Evolutionary conservation across 2,113 vertebrate genomes (phyloP).

Genomic region (Cololabis saira): DNA sequence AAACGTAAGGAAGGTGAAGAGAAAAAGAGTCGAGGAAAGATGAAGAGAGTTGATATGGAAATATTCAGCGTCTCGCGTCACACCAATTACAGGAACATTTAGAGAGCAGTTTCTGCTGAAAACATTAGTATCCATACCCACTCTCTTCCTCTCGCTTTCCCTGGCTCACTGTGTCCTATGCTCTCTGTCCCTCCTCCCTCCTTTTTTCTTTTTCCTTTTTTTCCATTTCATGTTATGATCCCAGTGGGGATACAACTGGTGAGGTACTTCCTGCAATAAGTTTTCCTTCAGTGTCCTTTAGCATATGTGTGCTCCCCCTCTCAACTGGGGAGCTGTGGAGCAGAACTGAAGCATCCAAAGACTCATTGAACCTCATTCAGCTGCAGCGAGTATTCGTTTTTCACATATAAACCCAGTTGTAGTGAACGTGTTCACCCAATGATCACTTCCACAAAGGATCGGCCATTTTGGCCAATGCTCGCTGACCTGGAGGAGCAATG

Average conservation of each 20-base stretch:
- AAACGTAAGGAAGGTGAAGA: slow-evolving; percentile 21
- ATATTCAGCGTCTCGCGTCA: slow-evolving; percentile 66
- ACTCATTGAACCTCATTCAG: slow-evolving; percentile 6
- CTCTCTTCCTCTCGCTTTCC: slow-evolving; percentile 25
- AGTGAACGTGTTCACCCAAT: neutral
- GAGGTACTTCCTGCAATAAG: slow-evolving; percentile 78
- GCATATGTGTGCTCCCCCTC: slow-evolving; percentile 37
- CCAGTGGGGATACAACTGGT: slow-evolving; percentile 72
- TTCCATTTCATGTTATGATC: slow-evolving; percentile 71
- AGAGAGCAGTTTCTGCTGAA: slow-evolving; percentile 71
- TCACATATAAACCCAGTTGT: neutral
- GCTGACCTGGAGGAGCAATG: too few relatives aligned
- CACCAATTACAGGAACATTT: slow-evolving; percentile 75
- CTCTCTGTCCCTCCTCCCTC: slow-evolving; percentile 21
- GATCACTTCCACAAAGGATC: too few relatives aligned
- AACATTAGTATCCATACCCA: slow-evolving; percentile 66
- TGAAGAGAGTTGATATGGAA: slow-evolving; percentile 46
- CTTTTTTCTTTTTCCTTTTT: slow-evolving; percentile 33
- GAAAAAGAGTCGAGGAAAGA: slow-evolving; percentile 18
- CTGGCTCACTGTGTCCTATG: slow-evolving; percentile 28
- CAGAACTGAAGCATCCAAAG: slow-evolving; percentile 51
- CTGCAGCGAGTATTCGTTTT: neutral
- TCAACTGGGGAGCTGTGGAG: slow-evolving; percentile 59
- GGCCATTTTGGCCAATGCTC: too few relatives aligned
- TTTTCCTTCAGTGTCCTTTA: slow-evolving; percentile 62